Evolutionary conservation across 1,140 invertebrate genomes (phyloP).

Genomic region (Oedothorax gibbosus): DNA sequence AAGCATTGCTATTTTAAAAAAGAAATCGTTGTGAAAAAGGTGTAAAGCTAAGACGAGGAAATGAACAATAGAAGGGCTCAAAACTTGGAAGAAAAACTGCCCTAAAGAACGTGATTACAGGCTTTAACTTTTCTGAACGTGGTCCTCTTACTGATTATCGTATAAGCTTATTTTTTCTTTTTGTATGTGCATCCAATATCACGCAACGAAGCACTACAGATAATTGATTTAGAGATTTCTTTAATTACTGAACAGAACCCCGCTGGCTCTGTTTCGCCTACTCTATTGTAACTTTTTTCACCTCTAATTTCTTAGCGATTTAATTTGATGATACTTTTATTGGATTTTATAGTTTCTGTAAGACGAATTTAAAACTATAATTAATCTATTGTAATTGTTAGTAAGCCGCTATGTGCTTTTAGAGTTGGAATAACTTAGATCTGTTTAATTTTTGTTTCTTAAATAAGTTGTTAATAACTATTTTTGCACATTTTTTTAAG

Average conservation of each 20-base stretch:
- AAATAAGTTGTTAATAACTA: too few species aligned
- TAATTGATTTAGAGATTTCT: conserved; percentile 48
- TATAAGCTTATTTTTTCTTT: neutral
- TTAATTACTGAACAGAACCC: conserved; percentile 38
- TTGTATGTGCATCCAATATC: neutral
- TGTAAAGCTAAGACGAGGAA: conserved; percentile 15
- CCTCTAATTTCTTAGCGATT: neutral
- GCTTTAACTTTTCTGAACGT: conserved; percentile 40
- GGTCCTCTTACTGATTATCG: conserved; percentile 36
- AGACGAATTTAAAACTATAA: too few species aligned
- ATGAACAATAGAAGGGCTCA: neutral
- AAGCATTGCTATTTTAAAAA: too few species aligned
- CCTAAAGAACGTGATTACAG: conserved; percentile 39
- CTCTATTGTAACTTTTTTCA: neutral
- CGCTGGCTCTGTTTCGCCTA: neutral
- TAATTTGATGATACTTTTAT: too few species aligned
- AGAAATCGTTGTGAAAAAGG: neutral
- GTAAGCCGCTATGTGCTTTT: too few species aligned
- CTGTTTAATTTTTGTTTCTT: too few species aligned
- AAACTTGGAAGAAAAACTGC: conserved; percentile 2
- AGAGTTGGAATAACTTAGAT: too few species aligned
- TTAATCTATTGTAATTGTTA: too few species aligned
- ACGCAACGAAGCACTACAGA: conserved; percentile 9
- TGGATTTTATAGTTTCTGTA: too few species aligned
- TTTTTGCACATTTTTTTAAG: too few species aligned